Conservation (phyloP, 2,888 invertebrate genomes). For the Mamestra brassicae region DNA sequence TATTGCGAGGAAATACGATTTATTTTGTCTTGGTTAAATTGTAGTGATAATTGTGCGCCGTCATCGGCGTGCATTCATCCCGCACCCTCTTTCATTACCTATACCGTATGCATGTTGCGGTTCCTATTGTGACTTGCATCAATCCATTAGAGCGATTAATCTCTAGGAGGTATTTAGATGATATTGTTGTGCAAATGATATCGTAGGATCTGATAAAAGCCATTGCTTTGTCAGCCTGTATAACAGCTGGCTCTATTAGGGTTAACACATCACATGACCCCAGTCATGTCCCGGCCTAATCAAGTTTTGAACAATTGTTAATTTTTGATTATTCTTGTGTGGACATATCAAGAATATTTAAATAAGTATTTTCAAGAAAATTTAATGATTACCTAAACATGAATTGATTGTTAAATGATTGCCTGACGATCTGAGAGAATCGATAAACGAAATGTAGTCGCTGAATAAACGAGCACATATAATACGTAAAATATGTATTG, state of each 20-base stretch:
- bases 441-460: neutral
- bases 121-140: conserved; percentile 84
- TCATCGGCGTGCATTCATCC: conserved; percentile 85
- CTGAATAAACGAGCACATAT: neutral
- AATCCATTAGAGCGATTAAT: conserved; percentile 88
- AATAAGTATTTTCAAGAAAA: neutral
- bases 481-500: conserved; percentile 27
- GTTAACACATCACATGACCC: neutral
- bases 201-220: conserved; percentile 51
- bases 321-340: neutral
- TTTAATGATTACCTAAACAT: neutral
- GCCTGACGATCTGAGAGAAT: neutral
- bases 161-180: conserved; percentile 79
- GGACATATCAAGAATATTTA: neutral
- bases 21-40: conserved; percentile 67
- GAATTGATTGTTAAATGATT: neutral
- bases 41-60: conserved; percentile 69
- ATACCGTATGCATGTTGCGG: conserved; percentile 88
- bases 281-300: neutral
- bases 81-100: conserved; percentile 88
- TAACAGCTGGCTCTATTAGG: conserved; percentile 30
- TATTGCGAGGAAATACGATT: conserved; percentile 73
- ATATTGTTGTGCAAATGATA: conserved; percentile 73
- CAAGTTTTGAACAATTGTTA: neutral
- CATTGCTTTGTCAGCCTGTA: conserved; percentile 18